phyloP scores from a whole-genome alignment of 2,113 vertebrate species.

The pig (Sus scrofa) region DNA sequence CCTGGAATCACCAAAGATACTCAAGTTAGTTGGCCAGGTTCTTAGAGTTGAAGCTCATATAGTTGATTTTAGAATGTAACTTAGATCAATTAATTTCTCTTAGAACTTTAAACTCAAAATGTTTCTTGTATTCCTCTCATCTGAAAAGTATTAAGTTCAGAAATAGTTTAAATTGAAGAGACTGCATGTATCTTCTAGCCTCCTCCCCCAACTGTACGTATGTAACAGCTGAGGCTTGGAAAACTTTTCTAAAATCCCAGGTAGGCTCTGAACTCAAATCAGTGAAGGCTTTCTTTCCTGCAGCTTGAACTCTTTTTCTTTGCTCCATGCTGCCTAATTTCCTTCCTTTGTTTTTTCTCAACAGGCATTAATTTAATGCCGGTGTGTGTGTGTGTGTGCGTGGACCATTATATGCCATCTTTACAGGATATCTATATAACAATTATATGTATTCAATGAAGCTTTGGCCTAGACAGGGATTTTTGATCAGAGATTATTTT shows the following conservation, averaged over 20 bases:
- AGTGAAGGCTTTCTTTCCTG: background rate
- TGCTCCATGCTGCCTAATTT: background rate
- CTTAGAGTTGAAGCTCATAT: slow-evolving; percentile 69
- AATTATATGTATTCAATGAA: background rate
- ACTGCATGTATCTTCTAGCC: background rate
- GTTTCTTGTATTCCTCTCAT: background rate
- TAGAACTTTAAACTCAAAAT: slow-evolving; percentile 38
- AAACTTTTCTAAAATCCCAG: slow-evolving; percentile 22
- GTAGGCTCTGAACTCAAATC: background rate
- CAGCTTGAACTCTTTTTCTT: background rate
- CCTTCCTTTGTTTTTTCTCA: background rate
- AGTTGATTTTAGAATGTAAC: slow-evolving; percentile 36
- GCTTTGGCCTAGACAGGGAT: background rate
- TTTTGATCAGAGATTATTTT: background rate
- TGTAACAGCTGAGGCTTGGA: background rate
- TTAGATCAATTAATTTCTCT: slow-evolving; percentile 40
- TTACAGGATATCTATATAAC: background rate
- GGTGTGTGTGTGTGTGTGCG: background rate
- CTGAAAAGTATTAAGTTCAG: background rate
- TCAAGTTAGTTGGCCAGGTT: slow-evolving; percentile 66
- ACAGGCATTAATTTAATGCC: background rate
- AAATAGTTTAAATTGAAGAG: background rate
- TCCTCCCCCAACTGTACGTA: background rate
- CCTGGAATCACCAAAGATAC: slow-evolving; percentile 63
- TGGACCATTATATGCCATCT: background rate